Evolutionary conservation across 2,797 vertebrate species (phyloP), one percentile per base, ranked within the genome.

Genomic region (Merluccius polli): DNA sequence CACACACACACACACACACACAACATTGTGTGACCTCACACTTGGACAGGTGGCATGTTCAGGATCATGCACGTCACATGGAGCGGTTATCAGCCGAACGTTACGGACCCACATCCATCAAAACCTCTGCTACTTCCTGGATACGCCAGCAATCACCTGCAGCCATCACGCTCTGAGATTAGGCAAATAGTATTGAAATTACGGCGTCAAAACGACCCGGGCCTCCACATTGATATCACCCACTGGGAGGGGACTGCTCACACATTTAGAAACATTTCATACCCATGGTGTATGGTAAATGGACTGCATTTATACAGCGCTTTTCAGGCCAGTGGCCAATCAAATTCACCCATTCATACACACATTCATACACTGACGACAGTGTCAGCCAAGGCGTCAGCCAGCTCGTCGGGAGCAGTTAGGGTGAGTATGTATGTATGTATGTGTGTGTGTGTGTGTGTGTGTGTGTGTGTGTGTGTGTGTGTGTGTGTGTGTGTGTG

Each of bases 171-270:
- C 71, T 73, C 86, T 70, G 73, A 87, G 86, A 90, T 90, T 88
- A 89, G 82, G 78, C 87, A 87, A 90, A 90, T 85, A 52, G 77
- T 87, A 90, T 87, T 88, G 76, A 89, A 89, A 91, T 88, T 59
- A 87, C 71, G 9, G 79, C 70, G 83, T 33, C 74, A 82, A 74
- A 87, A 48, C 70, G 77, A 85, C 82, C 73, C 30, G 35, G 71
- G 71, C 65, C 75, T 74, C 33, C 12, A 16, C 8, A 7, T 72
- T 35, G 82, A 85, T 76, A 75, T 38, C 79, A 75, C 79, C 75
- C 69, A 63, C 78, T 72, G 72, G 44, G 2, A 77, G 77, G 85
- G 87, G 85, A 84, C 82, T 75, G 80, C 75, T 33, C 52, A 70
- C 74, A 73, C 75, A 65, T 67, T 24, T 10, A 52, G 72, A 74